These are phyloP conservation scores for Rhinoraja longicauda DNA, from an alignment of 2,797 vertebrate genomes.

Conservation along the genomic window DNA sequence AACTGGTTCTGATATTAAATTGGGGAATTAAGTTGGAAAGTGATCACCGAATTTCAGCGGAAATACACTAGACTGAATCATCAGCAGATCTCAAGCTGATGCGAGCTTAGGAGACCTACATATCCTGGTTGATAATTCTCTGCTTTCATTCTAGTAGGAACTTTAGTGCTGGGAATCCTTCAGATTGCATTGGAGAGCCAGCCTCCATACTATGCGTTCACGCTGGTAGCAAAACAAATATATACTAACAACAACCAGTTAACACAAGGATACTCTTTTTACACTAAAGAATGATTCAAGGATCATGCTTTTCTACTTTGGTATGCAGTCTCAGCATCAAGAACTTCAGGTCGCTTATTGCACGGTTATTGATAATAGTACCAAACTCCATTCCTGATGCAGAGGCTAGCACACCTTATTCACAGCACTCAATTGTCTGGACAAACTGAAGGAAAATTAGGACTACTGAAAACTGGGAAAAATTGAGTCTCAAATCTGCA, in stretches of 20 bases:
- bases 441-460: background rate
- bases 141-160: background rate
- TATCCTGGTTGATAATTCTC: background rate
- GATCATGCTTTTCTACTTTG: background rate
- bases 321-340: background rate
- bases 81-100: slow-evolving; percentile 17
- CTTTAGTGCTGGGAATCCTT: background rate
- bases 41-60: background rate
- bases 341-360: background rate
- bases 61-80: background rate
- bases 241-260: background rate
- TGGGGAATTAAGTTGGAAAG: background rate
- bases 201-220: slow-evolving; percentile 26
- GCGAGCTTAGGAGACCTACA: background rate
- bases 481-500: background rate
- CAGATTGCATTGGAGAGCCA: slow-evolving; percentile 6
- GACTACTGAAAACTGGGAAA: background rate
- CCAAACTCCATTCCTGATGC: background rate
- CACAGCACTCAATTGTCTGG: background rate
- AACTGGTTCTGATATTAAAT: background rate
- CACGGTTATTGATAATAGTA: background rate
- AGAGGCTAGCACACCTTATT: background rate
- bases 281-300: background rate
- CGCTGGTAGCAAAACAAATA: background rate
- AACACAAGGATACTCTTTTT: background rate